A percentile compares a stretch with the other conserved stretches of the same genome.
phyloP scores from a whole-genome alignment of 2,888 invertebrate species.

The Cephus pygmeus region DNA sequence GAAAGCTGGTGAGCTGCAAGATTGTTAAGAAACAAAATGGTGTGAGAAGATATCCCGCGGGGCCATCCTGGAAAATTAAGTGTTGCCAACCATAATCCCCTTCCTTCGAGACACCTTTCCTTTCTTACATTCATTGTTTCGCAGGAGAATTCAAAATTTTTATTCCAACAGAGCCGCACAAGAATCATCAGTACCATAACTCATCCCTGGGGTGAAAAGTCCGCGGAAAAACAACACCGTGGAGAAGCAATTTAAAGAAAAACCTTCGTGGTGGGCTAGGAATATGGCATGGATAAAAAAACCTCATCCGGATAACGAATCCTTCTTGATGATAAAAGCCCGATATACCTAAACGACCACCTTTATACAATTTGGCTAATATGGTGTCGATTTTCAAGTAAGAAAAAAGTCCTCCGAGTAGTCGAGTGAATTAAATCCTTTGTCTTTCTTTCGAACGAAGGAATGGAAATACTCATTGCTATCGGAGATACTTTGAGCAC shows the following conservation, averaged over 20 bases:
- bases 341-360: neutral
- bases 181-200: neutral
- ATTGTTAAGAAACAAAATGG: conserved; percentile 3
- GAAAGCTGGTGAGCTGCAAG: neutral
- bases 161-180: neutral
- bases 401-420: neutral
- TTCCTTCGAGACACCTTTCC: neutral
- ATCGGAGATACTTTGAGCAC: neutral
- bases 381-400: neutral
- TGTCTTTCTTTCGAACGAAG: neutral
- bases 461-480: neutral
- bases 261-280: neutral
- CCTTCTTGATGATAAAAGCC: neutral
- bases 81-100: neutral
- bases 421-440: neutral
- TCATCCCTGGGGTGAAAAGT: neutral
- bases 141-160: neutral
- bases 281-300: neutral
- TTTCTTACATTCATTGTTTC: neutral
- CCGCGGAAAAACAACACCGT: neutral
- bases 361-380: neutral
- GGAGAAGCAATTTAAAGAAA: neutral
- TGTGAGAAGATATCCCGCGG: neutral
- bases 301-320: neutral
- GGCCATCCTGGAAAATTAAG: neutral